Percentiles rank a stretch among this genome's conserved stretches.
Evolutionary conservation across 2,888 invertebrate species (phyloP).

Genomic region (Prosopocoilus inquinatus): DNA sequence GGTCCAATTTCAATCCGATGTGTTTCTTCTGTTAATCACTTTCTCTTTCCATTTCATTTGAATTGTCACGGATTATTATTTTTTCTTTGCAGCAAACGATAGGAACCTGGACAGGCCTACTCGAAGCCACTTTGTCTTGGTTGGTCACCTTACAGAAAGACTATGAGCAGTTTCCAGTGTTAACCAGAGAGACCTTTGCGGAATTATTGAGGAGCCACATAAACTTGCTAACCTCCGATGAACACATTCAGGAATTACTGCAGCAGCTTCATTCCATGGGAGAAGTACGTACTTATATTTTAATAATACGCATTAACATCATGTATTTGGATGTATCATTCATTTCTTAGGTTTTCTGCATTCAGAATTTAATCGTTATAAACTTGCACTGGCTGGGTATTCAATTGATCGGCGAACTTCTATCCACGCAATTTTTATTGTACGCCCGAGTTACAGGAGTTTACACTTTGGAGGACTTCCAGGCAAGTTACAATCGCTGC

Average conservation of each 20-base stretch:
- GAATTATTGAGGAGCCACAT: slow-evolving; percentile 58
- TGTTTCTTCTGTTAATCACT: no score
- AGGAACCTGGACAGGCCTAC: slow-evolving; percentile 56
- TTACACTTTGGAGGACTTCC: slow-evolving; percentile 71
- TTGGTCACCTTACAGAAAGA: slow-evolving; percentile 54
- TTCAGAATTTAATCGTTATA: slow-evolving; percentile 63
- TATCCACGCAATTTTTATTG: slow-evolving; percentile 56
- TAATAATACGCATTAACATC: no score
- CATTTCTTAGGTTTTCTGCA: slow-evolving; percentile 39
- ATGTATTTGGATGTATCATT: slow-evolving; percentile 8
- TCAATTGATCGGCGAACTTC: slow-evolving; percentile 64
- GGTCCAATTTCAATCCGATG: no score
- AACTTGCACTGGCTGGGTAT: slow-evolving; percentile 67
- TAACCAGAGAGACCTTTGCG: slow-evolving; percentile 60
- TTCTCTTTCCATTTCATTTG: background rate
- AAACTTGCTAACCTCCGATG: slow-evolving; percentile 64
- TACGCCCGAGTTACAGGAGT: slow-evolving; percentile 64
- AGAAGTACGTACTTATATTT: slow-evolving; percentile 53
- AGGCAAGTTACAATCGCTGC: slow-evolving; percentile 67
- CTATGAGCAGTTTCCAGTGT: slow-evolving; percentile 60
- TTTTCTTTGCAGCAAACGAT: slow-evolving; percentile 45
- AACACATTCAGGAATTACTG: slow-evolving; percentile 61
- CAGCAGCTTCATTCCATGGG: slow-evolving; percentile 65
- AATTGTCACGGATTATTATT: slow-evolving; percentile 8
- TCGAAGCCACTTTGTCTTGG: slow-evolving; percentile 57